Evolutionary conservation across 2,888 invertebrate species (phyloP).

Genomic region (Ypsolopha scabrella): DNA sequence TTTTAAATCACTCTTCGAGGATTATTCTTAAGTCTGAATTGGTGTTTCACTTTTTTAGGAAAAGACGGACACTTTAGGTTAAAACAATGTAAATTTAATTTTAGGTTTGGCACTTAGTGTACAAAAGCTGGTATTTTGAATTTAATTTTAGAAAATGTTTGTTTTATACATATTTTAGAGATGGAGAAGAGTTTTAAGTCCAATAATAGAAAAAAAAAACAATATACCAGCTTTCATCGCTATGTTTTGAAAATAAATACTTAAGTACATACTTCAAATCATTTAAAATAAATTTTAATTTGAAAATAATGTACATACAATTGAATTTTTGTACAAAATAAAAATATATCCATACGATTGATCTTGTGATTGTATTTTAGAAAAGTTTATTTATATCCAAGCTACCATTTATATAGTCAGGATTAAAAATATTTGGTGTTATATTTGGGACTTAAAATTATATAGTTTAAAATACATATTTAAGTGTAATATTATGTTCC

Average conservation of each 20-base stretch:
- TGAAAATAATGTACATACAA: constrained; percentile 13
- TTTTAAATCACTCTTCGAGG: constrained; percentile 49
- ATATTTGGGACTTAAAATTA: constrained; percentile 50
- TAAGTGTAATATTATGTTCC: constrained; percentile 1
- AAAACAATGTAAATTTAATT: constrained; percentile 7
- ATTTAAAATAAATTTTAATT: constrained; percentile 10
- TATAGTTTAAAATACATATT: constrained; percentile 17
- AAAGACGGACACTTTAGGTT: constrained; percentile 28
- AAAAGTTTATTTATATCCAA: not conserved
- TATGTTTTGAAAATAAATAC: not conserved
- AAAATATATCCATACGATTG: not conserved
- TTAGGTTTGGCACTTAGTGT: constrained; percentile 31
- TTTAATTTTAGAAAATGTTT: not conserved
- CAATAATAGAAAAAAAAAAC: not conserved
- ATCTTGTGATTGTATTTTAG: not conserved
- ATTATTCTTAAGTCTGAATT: constrained; percentile 49
- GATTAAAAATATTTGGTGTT: constrained; percentile 45
- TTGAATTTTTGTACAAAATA: not conserved
- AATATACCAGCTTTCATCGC: not conserved
- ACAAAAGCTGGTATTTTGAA: constrained; percentile 24
- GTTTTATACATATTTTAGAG: not conserved
- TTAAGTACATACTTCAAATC: not conserved
- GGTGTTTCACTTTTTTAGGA: constrained; percentile 51
- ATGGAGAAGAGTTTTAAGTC: not conserved
- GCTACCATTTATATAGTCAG: constrained; percentile 6